Percentiles rank a stretch among this genome's conserved stretches.
phyloP scores from a whole-genome alignment of 1,140 invertebrate species.

The Panagrolaimus sp. region DNA sequence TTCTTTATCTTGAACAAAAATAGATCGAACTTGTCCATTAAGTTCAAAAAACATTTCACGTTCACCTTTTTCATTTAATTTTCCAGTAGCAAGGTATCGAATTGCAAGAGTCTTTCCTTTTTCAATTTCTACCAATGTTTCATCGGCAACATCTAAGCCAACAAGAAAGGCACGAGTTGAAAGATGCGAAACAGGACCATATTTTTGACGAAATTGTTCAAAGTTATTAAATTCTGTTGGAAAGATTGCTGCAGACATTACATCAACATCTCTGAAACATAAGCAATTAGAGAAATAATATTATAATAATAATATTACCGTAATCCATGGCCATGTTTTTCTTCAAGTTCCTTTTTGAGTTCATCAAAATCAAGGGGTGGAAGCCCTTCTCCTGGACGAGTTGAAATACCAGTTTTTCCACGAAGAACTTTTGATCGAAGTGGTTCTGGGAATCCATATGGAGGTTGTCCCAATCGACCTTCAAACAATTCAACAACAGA shows the following conservation, averaged over 20 bases:
- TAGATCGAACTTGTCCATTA: slow-evolving; percentile 77
- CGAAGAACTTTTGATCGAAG: slow-evolving; percentile 69
- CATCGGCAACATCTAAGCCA: slow-evolving; percentile 89
- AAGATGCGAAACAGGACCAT: slow-evolving; percentile 88
- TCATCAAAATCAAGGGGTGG: slow-evolving; percentile 76
- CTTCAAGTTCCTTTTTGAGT: slow-evolving; percentile 72
- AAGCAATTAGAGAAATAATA: not conserved
- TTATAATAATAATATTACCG: slow-evolving; percentile 27
- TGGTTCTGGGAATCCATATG: slow-evolving; percentile 92
- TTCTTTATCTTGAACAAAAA: slow-evolving; percentile 68
- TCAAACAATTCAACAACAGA: slow-evolving; percentile 82
- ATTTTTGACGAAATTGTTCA: slow-evolving; percentile 77
- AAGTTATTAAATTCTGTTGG: slow-evolving; percentile 88
- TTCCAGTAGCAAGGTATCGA: slow-evolving; percentile 78
- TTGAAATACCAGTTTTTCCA: slow-evolving; percentile 77
- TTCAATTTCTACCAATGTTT: slow-evolving; percentile 80
- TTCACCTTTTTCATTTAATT: slow-evolving; percentile 78
- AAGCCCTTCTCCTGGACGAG: slow-evolving; percentile 77
- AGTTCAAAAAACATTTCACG: slow-evolving; percentile 97
- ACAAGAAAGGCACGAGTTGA: slow-evolving; percentile 86
- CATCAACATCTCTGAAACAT: slow-evolving; percentile 65
- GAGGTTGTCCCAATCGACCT: slow-evolving; percentile 84
- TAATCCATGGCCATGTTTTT: slow-evolving; percentile 69
- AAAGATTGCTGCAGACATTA: slow-evolving; percentile 92
- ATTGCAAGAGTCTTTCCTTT: slow-evolving; percentile 89